These are phyloP conservation scores for Morpho achilles DNA, from an alignment of 2,888 invertebrate species.

Conservation along the genomic window DNA sequence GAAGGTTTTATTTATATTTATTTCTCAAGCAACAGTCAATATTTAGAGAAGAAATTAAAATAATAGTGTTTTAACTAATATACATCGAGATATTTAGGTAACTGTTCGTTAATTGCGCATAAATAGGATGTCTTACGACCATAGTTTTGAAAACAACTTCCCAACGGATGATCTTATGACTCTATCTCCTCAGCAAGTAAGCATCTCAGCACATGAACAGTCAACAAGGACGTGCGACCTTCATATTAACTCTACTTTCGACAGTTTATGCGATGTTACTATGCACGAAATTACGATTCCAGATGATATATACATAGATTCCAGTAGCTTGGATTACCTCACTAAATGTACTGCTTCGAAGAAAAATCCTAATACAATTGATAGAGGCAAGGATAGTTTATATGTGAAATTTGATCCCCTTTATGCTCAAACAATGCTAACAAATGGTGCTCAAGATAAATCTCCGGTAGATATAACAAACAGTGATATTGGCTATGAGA, in stretches of 20 bases:
- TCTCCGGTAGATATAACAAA: conserved; percentile 47
- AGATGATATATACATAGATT: conserved; percentile 75
- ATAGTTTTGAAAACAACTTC: conserved; percentile 56
- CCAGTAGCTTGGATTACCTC: conserved; percentile 77
- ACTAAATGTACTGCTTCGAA: conserved; percentile 66
- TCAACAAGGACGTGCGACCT: conserved; percentile 46
- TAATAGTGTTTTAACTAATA: no score
- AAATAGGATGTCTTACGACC: conserved; percentile 47
- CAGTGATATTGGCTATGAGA: conserved; percentile 66
- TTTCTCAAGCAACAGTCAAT: no score
- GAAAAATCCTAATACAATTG: conserved; percentile 48
- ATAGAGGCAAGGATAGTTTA: conserved; percentile 80
- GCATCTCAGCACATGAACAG: conserved; percentile 38
- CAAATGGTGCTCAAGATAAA: conserved; percentile 36
- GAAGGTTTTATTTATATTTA: no score
- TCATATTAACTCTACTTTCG: conserved; percentile 60
- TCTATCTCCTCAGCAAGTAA: conserved; percentile 50
- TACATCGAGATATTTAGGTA: no score
- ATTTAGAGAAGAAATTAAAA: no score
- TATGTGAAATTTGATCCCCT: conserved; percentile 83
- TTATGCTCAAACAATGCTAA: conserved; percentile 47
- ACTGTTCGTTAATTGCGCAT: no score
- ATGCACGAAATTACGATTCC: conserved; percentile 58
- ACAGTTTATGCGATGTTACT: conserved; percentile 65
- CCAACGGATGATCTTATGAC: conserved; percentile 63